Conservation (phyloP, 2,113 vertebrate genomes). For the Prunella fulvescens region DNA sequence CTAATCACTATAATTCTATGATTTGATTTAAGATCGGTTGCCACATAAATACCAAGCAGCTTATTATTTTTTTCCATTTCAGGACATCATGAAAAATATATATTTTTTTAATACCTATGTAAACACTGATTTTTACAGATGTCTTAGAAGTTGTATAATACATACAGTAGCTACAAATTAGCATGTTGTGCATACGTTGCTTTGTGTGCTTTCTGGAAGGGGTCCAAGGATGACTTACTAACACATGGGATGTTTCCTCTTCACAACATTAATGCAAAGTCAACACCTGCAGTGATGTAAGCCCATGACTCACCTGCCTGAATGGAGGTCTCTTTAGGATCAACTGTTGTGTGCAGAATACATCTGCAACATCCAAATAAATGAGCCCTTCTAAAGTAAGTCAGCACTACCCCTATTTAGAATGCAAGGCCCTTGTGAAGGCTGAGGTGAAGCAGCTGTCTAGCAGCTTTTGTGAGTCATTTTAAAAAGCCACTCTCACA, state of each 20-base stretch:
- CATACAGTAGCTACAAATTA: conserved; percentile 34
- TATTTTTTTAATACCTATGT: neutral
- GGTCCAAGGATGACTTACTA: conserved; percentile 25
- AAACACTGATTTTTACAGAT: neutral
- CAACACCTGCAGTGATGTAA: conserved; percentile 73
- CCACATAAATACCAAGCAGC: neutral
- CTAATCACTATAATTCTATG: conserved; percentile 22
- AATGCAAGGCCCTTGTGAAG: conserved; percentile 67
- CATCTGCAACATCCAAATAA: conserved; percentile 67
- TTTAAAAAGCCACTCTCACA: conserved; percentile 75
- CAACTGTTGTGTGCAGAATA: conserved; percentile 37
- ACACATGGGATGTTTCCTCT: conserved; percentile 56
- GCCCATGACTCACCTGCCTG: conserved; percentile 73
- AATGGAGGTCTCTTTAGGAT: conserved; percentile 54
- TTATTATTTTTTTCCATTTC: neutral
- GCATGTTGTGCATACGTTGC: conserved; percentile 7
- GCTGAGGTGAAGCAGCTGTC: conserved; percentile 76
- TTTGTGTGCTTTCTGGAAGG: conserved; percentile 48
- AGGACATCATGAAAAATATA: neutral
- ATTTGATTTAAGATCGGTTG: neutral
- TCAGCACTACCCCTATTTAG: conserved; percentile 64
- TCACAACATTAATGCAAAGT: neutral
- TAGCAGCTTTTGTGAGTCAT: conserved; percentile 70
- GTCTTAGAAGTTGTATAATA: conserved; percentile 6
- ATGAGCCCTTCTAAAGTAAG: conserved; percentile 68